Evolutionary conservation across 2,888 invertebrate species (phyloP).

Genomic region (Bembecia ichneumoniformis): DNA sequence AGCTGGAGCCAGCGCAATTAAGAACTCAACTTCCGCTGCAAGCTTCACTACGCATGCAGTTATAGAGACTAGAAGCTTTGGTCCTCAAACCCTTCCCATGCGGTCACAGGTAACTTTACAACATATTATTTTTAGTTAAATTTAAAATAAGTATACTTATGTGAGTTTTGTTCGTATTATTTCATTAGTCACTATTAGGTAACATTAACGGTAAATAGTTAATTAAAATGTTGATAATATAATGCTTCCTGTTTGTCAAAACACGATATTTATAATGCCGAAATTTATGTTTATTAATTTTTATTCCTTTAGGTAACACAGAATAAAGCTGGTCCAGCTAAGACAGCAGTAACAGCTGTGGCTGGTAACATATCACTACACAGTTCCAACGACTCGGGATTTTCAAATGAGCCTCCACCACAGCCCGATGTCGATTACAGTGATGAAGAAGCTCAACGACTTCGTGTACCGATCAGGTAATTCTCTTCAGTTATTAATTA

Average conservation of each 20-base stretch:
- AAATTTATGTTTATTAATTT: too few relatives aligned
- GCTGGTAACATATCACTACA: conserved; percentile 85
- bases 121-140: not conserved
- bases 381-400: conserved; percentile 93
- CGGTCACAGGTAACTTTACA: conserved; percentile 49
- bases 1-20: conserved; percentile 50
- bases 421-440: conserved; percentile 93
- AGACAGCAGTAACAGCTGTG: conserved; percentile 58
- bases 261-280: too few relatives aligned
- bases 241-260: too few relatives aligned
- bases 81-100: conserved; percentile 63
- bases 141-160: not conserved
- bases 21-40: conserved; percentile 73
- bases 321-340: conserved; percentile 60
- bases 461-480: conserved; percentile 76
- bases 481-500: not conserved
- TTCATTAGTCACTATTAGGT: not conserved
- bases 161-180: not conserved
- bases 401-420: conserved; percentile 90
- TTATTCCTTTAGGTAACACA: conserved; percentile 37
- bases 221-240: too few relatives aligned
- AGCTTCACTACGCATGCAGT: conserved; percentile 69
- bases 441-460: conserved; percentile 83
- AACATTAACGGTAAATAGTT: too few relatives aligned
- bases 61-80: conserved; percentile 61